These are phyloP conservation scores for Octodon degus DNA, from an alignment of 2,113 vertebrate species.

Conservation along the genomic window DNA sequence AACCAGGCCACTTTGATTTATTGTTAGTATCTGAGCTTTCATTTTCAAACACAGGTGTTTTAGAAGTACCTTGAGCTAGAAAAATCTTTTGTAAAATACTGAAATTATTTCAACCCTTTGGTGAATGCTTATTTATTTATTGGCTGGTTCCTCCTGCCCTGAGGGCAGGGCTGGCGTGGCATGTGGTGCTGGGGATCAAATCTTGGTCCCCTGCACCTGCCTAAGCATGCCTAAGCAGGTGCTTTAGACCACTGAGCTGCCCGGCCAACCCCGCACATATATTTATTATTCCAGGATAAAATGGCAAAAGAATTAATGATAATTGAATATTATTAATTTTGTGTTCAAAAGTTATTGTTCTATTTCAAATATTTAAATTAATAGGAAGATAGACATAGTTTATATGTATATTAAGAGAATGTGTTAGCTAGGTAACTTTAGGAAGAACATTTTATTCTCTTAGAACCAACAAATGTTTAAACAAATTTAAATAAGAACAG, in stretches of 20 bases:
- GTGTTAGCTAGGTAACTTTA: slow-evolving; percentile 61
- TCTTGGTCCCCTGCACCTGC: too few relatives aligned
- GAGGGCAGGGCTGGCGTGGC: too few relatives aligned
- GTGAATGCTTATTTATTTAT: not conserved
- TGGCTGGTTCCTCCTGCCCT: too few relatives aligned
- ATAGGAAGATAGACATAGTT: slow-evolving; percentile 51
- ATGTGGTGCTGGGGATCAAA: too few relatives aligned
- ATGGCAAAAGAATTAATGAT: slow-evolving; percentile 41
- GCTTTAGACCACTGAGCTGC: too few relatives aligned
- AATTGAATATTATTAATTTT: slow-evolving; percentile 67
- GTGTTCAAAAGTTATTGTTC: slow-evolving; percentile 51
- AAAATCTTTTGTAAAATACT: not conserved
- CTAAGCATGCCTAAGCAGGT: too few relatives aligned
- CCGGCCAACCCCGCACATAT: not conserved
- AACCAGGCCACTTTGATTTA: not conserved
- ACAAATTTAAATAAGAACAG: slow-evolving; percentile 67
- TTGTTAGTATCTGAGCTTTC: not conserved
- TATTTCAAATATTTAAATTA: slow-evolving; percentile 65
- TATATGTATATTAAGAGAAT: slow-evolving; percentile 11
- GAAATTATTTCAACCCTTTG: slow-evolving; percentile 24
- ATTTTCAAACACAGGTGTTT: slow-evolving; percentile 39
- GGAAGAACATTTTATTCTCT: slow-evolving; percentile 56
- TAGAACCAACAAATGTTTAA: slow-evolving; percentile 59
- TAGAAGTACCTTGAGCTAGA: not conserved
- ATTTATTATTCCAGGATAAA: slow-evolving; percentile 37